A percentile compares a stretch with the other conserved stretches of the same genome.
These are phyloP conservation scores for Calameuta filiformis DNA, from an alignment of 2,888 invertebrate species.

Conservation along the genomic window DNA sequence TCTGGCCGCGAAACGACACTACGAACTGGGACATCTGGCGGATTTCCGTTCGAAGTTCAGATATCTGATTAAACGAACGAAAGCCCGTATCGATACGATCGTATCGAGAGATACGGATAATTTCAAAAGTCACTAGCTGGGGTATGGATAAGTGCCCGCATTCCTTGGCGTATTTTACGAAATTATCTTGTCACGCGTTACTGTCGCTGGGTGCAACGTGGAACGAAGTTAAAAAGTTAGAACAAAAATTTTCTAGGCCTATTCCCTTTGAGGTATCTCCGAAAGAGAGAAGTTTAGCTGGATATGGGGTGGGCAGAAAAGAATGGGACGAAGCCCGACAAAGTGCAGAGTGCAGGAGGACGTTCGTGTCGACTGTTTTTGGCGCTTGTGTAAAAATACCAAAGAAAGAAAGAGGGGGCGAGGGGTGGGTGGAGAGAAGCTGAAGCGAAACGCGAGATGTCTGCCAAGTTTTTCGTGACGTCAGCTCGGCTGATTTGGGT, in stretches of 20 bases:
- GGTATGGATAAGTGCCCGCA: not conserved
- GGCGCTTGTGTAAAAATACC: not conserved
- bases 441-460: not conserved
- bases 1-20: conserved; percentile 15
- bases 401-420: not conserved
- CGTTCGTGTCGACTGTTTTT: not conserved
- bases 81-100: not conserved
- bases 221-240: not conserved
- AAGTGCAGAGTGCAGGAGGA: not conserved
- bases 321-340: not conserved
- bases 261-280: not conserved
- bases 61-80: not conserved
- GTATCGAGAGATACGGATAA: not conserved
- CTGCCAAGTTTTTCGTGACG: not conserved
- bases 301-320: not conserved
- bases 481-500: not conserved
- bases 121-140: not conserved
- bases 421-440: not conserved
- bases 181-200: not conserved
- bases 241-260: not conserved
- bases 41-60: not conserved
- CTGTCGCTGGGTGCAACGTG: not conserved
- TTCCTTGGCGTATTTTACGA: not conserved
- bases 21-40: conserved; percentile 11
- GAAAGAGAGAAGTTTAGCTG: not conserved